Conservation (phyloP, 2,113 vertebrate species). For the Pollachius pollachius region DNA sequence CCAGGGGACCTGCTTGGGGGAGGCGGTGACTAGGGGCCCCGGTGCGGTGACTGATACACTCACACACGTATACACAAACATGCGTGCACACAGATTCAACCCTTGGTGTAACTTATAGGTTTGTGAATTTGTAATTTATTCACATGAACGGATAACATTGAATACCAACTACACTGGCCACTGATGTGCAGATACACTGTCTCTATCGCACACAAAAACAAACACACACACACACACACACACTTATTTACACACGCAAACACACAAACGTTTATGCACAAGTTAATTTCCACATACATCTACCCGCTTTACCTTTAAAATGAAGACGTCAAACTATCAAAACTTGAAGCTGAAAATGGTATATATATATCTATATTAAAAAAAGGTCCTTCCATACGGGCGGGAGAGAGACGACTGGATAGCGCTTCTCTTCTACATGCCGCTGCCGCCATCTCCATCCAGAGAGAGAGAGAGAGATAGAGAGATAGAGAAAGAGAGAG, state of each 20-base stretch:
- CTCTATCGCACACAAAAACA: constrained; percentile 38
- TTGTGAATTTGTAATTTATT: constrained; percentile 50
- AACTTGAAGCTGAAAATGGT: constrained; percentile 72
- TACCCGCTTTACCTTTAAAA: constrained; percentile 62
- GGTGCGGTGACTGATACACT: background rate
- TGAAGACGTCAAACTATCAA: constrained; percentile 74
- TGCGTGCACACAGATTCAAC: constrained; percentile 1
- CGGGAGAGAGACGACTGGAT: constrained; percentile 64
- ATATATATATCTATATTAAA: constrained; percentile 39
- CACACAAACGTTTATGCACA: constrained; percentile 28
- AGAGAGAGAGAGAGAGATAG: no score
- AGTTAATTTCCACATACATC: constrained; percentile 30
- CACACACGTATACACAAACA: no score
- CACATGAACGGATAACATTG: constrained; percentile 30
- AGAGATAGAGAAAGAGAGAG: no score
- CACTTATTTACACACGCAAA: constrained; percentile 34
- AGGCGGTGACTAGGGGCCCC: constrained; percentile 88
- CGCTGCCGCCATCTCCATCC: constrained; percentile 55
- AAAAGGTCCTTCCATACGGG: constrained; percentile 37
- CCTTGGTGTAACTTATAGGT: constrained; percentile 29
- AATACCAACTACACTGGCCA: constrained; percentile 58
- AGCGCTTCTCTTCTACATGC: constrained; percentile 66
- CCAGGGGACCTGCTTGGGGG: constrained; percentile 98
- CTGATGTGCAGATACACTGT: constrained; percentile 32
- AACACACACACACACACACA: constrained; percentile 35